phyloP scores from a whole-genome alignment of 1,140 invertebrate species.

The Pectinophora gossypiella region DNA sequence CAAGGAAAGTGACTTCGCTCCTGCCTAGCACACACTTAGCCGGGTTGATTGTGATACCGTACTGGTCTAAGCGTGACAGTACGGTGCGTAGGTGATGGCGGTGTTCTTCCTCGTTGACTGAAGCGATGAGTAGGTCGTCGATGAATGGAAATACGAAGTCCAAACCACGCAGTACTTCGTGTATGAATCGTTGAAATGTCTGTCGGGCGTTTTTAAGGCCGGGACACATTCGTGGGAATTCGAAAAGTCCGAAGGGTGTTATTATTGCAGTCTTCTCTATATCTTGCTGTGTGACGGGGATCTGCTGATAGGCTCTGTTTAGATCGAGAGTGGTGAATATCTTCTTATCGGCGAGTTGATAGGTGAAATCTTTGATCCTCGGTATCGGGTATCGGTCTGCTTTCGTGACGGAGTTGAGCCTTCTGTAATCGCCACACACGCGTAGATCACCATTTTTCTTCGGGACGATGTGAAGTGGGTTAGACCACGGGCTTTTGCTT shows the following conservation, averaged over 20 bases:
- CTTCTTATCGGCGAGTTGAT: no score
- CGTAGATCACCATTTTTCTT: no score
- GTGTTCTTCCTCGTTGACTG: neutral
- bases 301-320: conserved; percentile 46
- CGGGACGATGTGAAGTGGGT: no score
- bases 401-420: no score
- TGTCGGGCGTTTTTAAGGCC: conserved; percentile 10
- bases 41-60: conserved; percentile 4
- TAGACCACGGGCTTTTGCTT: no score
- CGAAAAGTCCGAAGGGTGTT: neutral
- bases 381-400: no score
- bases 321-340: conserved; percentile 3
- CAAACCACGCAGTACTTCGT: neutral
- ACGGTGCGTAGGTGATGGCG: neutral
- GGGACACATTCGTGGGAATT: neutral
- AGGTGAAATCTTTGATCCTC: no score
- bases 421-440: no score
- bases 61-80: neutral
- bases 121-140: neutral
- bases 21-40: neutral
- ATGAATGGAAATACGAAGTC: neutral
- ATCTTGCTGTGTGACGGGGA: conserved; percentile 39
- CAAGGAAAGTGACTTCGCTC: neutral
- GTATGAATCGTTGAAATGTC: conserved; percentile 1
- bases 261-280: conserved; percentile 9